phyloP scores from a whole-genome alignment of 2,888 invertebrate genomes.

The Plebejus argus region DNA sequence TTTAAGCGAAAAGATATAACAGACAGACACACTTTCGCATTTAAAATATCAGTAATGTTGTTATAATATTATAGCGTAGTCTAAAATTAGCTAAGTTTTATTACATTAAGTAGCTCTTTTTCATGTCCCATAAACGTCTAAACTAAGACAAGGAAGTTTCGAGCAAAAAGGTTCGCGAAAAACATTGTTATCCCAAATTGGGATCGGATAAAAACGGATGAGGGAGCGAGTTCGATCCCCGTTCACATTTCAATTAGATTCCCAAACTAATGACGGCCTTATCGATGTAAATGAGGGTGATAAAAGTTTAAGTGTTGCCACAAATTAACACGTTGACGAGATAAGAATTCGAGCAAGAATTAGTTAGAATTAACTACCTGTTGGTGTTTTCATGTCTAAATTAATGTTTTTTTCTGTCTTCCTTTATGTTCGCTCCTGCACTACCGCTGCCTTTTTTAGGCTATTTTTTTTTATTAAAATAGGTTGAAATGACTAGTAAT shows the following conservation, averaged over 20 bases:
- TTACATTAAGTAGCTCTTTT: not conserved
- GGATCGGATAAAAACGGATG: not conserved
- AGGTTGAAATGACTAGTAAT: too few relatives aligned
- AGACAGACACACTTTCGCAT: too few relatives aligned
- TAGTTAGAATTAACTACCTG: not conserved
- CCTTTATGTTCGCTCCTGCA: too few relatives aligned
- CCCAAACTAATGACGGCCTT: not conserved
- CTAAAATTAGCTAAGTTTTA: not conserved
- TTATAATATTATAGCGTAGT: too few relatives aligned
- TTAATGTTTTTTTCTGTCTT: not conserved
- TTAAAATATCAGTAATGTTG: too few relatives aligned
- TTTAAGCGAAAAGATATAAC: too few relatives aligned
- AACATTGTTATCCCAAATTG: constrained; percentile 20
- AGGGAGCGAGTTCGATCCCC: not conserved
- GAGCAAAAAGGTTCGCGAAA: not conserved
- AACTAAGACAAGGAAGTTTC: not conserved
- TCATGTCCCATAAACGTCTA: not conserved
- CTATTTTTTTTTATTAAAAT: too few relatives aligned
- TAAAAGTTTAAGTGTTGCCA: not conserved
- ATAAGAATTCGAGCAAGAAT: not conserved
- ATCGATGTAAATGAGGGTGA: not conserved
- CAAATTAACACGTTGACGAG: not conserved
- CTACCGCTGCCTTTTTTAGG: too few relatives aligned
- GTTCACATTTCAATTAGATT: constrained; percentile 1
- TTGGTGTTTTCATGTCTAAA: not conserved